Conservation (phyloP, 1,140 invertebrate genomes). For the Geopemphigus sp. region DNA sequence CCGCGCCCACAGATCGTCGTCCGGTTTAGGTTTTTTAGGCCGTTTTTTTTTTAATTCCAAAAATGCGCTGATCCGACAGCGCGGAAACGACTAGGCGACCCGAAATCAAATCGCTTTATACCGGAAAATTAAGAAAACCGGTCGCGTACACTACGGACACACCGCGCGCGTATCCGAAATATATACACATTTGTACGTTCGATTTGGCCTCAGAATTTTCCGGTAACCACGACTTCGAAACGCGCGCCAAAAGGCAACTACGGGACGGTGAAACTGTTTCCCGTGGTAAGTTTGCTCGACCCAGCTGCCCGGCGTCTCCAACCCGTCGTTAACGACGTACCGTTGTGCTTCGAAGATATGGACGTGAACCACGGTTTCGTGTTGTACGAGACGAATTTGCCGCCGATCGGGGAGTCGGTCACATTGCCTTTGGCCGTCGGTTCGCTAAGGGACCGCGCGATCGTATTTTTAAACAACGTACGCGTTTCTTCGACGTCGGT, state of each 20-base stretch:
- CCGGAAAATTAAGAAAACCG: too few relatives aligned
- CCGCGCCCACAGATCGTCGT: too few relatives aligned
- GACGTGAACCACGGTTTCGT: slow-evolving; percentile 66
- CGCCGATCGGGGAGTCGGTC: slow-evolving; percentile 58
- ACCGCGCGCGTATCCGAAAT: too few relatives aligned
- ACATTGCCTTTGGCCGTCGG: slow-evolving; percentile 52
- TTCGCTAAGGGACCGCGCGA: slow-evolving; percentile 64
- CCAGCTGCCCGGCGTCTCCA: background rate
- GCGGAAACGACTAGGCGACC: too few relatives aligned
- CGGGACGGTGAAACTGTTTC: slow-evolving; percentile 59
- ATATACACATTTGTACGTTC: too few relatives aligned
- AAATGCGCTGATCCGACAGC: too few relatives aligned
- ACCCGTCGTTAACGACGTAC: slow-evolving; percentile 48
- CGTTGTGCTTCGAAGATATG: slow-evolving; percentile 64
- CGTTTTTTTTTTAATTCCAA: too few relatives aligned
- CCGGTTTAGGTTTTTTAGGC: too few relatives aligned
- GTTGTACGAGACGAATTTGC: slow-evolving; percentile 68
- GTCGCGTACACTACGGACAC: too few relatives aligned
- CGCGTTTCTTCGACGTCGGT: slow-evolving; percentile 50
- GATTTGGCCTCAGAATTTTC: slow-evolving; percentile 52
- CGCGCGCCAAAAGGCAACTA: slow-evolving; percentile 58
- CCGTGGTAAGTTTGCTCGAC: slow-evolving; percentile 58
- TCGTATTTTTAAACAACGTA: slow-evolving; percentile 70
- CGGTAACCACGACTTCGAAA: slow-evolving; percentile 50
- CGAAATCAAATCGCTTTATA: too few relatives aligned